Percentiles rank a stretch among this genome's conserved stretches.
Conservation (phyloP, 37 sponge, comb jelly and placozoan species). For the Chondrilla cf. caribensis region DNA sequence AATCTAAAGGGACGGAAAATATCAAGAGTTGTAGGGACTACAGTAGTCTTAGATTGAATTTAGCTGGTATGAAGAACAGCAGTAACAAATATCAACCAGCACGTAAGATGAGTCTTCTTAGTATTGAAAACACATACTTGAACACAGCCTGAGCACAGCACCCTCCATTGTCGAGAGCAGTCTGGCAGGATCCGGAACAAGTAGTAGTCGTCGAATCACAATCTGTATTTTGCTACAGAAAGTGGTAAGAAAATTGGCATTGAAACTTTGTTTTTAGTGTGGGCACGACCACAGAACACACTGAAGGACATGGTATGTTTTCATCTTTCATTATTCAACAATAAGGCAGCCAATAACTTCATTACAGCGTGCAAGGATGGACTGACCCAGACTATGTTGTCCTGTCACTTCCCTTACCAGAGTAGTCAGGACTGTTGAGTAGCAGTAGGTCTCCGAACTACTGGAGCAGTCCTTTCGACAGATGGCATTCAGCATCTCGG, state of each 20-base stretch:
- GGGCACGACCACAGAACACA: too few species aligned
- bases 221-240: not conserved
- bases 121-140: too few species aligned
- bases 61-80: too few species aligned
- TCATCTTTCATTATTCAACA: too few species aligned
- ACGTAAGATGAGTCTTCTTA: too few species aligned
- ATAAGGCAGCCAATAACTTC: too few species aligned
- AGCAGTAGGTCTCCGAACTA: not conserved
- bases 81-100: too few species aligned
- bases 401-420: conserved; percentile 9
- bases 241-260: not conserved
- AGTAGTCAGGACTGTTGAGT: not conserved
- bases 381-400: too few species aligned
- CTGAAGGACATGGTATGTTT: too few species aligned
- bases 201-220: not conserved
- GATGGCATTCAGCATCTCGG: not conserved
- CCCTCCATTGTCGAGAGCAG: not conserved
- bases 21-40: not conserved
- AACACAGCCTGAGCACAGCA: conserved; percentile 8
- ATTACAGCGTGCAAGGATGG: too few species aligned
- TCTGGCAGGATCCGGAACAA: not conserved
- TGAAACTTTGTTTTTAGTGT: too few species aligned
- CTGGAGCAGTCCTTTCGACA: conserved; percentile 6
- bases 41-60: too few species aligned
- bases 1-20: not conserved